phyloP scores from a whole-genome alignment of 2,113 vertebrate species.

The Regulus satrapa region DNA sequence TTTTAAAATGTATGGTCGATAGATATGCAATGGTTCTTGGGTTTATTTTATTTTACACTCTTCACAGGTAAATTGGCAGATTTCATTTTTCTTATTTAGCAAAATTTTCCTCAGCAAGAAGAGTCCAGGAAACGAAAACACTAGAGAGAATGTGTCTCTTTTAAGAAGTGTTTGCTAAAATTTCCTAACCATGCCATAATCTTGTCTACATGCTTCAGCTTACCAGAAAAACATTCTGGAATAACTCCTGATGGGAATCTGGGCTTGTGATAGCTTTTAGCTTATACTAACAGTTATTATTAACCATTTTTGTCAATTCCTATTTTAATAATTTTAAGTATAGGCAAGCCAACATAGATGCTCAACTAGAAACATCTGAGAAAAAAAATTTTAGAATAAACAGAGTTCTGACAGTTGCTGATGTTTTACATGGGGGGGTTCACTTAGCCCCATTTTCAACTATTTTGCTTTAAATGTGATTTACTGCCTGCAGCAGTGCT shows the following conservation, averaged over 20 bases:
- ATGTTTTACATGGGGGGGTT: not conserved
- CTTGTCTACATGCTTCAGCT: not conserved
- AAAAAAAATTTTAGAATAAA: not conserved
- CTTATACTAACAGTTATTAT: not conserved
- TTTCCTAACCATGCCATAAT: not conserved
- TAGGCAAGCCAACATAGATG: not conserved
- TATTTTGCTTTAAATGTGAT: not conserved
- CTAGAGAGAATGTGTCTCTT: not conserved
- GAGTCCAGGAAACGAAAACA: not conserved
- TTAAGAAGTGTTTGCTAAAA: not conserved
- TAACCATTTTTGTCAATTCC: not conserved
- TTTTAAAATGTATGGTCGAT: accelerated
- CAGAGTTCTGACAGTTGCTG: not conserved
- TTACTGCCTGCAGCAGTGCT: not conserved
- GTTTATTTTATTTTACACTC: not conserved
- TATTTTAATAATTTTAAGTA: not conserved
- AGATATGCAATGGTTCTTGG: accelerated
- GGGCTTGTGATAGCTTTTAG: not conserved
- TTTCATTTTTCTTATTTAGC: not conserved
- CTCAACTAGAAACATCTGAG: not conserved
- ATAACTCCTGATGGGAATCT: not conserved
- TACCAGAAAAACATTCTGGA: not conserved
- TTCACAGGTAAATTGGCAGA: not conserved
- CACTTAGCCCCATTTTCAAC: not conserved
- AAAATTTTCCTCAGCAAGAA: not conserved